A percentile compares a stretch with the other conserved stretches of the same genome.
phyloP scores from a whole-genome alignment of 2,888 invertebrate species.

The Drosophila pseudotalamancana region DNA sequence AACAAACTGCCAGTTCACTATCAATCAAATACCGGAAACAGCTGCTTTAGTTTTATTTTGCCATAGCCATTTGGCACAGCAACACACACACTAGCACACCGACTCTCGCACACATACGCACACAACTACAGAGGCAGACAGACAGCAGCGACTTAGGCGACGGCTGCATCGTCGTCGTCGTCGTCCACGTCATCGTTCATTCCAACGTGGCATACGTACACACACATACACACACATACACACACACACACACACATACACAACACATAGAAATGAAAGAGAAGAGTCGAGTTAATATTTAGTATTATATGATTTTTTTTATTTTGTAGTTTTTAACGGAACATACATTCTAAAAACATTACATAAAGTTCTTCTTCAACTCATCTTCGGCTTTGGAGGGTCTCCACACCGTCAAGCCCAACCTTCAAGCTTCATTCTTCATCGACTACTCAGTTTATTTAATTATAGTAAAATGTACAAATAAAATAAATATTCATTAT shows the following conservation, averaged over 20 bases:
- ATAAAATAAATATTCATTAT: conserved; percentile 82
- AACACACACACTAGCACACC: conserved; percentile 37
- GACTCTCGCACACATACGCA: conserved; percentile 4
- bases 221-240: conserved; percentile 3
- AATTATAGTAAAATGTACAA: conserved; percentile 81
- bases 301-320: conserved; percentile 82
- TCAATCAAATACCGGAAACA: conserved; percentile 85
- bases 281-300: conserved; percentile 50
- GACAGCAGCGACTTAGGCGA: conserved; percentile 52
- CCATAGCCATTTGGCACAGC: conserved; percentile 80
- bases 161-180: conserved; percentile 40
- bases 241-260: not conserved
- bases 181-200: conserved; percentile 55
- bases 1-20: conserved; percentile 84
- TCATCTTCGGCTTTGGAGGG: conserved; percentile 11
- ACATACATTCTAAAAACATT: conserved; percentile 81
- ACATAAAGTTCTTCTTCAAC: conserved; percentile 71
- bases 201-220: conserved; percentile 32
- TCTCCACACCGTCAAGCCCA: not conserved
- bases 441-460: conserved; percentile 63
- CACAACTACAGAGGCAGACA: conserved; percentile 32
- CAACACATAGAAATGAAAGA: not conserved
- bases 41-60: conserved; percentile 84
- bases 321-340: conserved; percentile 82
- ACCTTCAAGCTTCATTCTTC: conserved; percentile 22